Base-by-base conservation (phyloP, 2,797 vertebrate species). In the Oophaga sylvatica region DNA sequence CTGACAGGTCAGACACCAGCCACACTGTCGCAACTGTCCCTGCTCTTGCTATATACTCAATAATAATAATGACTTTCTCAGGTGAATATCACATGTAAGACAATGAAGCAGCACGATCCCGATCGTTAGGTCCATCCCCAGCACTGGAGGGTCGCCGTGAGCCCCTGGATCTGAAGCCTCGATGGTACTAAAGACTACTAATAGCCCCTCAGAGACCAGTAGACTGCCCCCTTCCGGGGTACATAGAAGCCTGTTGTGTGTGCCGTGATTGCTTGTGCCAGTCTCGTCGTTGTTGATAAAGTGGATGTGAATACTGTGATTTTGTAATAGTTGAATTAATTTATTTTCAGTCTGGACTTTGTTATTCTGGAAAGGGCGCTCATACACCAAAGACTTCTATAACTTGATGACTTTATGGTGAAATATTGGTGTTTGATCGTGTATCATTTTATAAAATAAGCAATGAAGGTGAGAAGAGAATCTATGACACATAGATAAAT, bases 321-420 rank as follows among this genome's bases (percentile, higher is more conserved):
- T 98, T 97, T 97, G 96, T 98, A 98, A 93, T 84, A 95, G 96
- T 95, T 95, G 95, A 94, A 94, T 95, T 99, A 97, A 99, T 98
- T 99, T 99, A 98, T 99, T 99, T 95, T 94, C 96, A 95, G 94
- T 68, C 95, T 95, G 94, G 94, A 93, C 31, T 75, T 76, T 83
- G 48, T 77, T 92, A 92, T 93, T 94, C 93, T 94, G 96, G 93
- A 97, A 97, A 96, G 91, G 94, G 96, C 97, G 96, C 96, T 96
- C 95, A 97, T 95, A 97, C 97, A 97, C 97, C 98, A 99, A 99
- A 99, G 97, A 98, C 96, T 94, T 96, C 93, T 95, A 95, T 94
- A 96, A 94, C 75, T 75, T 75, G 45, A 12, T 95, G 95, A 95
- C 95, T 97, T 97, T 97, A 96, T 96, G 96, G 97, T 98, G 96